Conservation (phyloP, 2,113 vertebrate species). For the Lophura nycthemera region DNA sequence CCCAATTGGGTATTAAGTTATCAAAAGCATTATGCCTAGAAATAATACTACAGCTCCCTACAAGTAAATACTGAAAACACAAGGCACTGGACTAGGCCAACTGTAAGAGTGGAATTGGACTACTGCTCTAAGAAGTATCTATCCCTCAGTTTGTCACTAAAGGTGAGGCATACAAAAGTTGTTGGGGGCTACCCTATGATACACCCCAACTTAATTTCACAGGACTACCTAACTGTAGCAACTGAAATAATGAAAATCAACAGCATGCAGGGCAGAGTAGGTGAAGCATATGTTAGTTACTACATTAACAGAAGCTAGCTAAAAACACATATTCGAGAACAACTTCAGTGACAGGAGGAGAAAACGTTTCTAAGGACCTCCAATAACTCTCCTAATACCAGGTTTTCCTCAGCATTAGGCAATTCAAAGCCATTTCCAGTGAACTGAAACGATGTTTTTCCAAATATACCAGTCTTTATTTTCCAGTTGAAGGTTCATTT, state of each 20-base stretch:
- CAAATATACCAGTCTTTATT: background rate
- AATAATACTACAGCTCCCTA: background rate
- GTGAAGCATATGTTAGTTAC: background rate
- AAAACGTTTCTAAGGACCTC: background rate
- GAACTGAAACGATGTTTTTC: background rate
- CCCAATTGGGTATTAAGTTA: background rate
- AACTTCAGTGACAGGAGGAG: background rate
- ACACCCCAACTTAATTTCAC: background rate
- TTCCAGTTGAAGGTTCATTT: background rate
- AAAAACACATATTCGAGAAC: background rate
- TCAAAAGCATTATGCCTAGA: background rate
- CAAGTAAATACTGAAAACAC: background rate
- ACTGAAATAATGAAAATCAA: slow-evolving; percentile 26
- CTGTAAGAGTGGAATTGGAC: background rate
- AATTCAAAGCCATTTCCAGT: background rate
- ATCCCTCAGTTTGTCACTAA: background rate
- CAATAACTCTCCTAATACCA: background rate
- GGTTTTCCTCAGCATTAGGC: background rate
- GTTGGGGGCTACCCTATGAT: background rate
- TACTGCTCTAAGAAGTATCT: background rate
- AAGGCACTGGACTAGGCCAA: background rate
- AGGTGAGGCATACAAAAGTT: background rate
- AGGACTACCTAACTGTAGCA: background rate
- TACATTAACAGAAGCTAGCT: background rate
- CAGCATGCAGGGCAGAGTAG: background rate